Conservation (phyloP, 2,888 invertebrate genomes). For the Ormia ochracea region DNA sequence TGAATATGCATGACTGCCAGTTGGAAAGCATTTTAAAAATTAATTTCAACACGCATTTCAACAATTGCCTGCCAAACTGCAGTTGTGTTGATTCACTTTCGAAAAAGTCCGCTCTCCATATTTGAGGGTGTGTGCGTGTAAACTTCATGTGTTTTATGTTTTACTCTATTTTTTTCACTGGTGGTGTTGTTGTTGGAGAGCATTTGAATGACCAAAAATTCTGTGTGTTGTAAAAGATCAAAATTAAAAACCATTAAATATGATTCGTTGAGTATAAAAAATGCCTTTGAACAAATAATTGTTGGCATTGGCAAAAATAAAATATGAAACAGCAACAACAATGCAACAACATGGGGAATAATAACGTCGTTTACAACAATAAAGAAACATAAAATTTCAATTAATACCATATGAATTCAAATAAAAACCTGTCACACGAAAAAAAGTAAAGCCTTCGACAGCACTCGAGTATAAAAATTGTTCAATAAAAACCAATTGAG, state of each 20-base stretch:
- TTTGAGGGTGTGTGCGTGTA: neutral
- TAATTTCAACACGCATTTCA: neutral
- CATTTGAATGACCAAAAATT: slow-evolving; percentile 23
- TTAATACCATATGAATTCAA: slow-evolving; percentile 29
- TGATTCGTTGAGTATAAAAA: slow-evolving; percentile 46
- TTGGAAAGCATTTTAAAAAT: slow-evolving; percentile 15
- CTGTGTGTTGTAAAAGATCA: slow-evolving; percentile 53
- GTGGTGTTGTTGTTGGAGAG: slow-evolving; percentile 15
- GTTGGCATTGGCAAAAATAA: slow-evolving; percentile 43
- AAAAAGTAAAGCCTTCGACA: slow-evolving; percentile 10
- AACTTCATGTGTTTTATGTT: neutral
- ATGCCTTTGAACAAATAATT: slow-evolving; percentile 45
- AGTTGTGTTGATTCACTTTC: neutral
- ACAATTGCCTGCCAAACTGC: neutral
- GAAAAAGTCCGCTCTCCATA: slow-evolving; percentile 7
- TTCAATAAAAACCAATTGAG: neutral
- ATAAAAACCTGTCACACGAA: slow-evolving; percentile 7
- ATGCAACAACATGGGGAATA: slow-evolving; percentile 5
- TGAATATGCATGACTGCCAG: neutral
- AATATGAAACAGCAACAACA: slow-evolving; percentile 19
- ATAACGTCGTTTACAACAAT: neutral
- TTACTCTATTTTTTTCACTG: slow-evolving; percentile 1
- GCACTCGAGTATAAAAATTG: neutral
- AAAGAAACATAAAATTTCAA: slow-evolving; percentile 36
- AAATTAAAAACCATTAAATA: slow-evolving; percentile 60